Percentiles rank a stretch among this genome's conserved stretches.
phyloP scores from a whole-genome alignment of 1,140 invertebrate genomes.

The Brachionus angularis region DNA sequence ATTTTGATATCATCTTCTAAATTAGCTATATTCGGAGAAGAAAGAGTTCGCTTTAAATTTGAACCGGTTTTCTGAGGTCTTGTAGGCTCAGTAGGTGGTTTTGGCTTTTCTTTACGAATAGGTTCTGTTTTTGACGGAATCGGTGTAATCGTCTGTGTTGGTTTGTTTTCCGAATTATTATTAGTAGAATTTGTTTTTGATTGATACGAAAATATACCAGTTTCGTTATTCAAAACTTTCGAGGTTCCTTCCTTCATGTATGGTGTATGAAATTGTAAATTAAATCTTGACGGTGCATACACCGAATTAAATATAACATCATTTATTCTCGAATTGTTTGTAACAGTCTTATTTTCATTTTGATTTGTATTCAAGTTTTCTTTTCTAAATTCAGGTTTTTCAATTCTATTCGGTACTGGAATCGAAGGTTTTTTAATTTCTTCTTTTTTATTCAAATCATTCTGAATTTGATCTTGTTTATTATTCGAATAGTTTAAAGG shows the following conservation, averaged over 20 bases:
- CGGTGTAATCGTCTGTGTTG: not conserved
- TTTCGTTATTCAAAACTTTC: constrained; percentile 21
- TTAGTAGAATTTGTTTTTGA: too few relatives aligned
- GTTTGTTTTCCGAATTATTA: constrained; percentile 7
- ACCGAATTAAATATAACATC: constrained; percentile 12
- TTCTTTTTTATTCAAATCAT: not conserved
- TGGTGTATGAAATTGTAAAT: not conserved
- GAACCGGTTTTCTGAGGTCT: not conserved
- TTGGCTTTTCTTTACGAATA: not conserved
- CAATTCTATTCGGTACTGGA: not conserved
- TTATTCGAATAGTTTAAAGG: not conserved
- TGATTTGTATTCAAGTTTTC: not conserved
- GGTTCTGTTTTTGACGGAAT: constrained; percentile 6
- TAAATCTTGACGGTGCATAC: constrained; percentile 2
- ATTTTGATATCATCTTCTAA: not conserved
- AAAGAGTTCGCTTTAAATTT: constrained; percentile 31
- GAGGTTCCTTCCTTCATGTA: constrained; percentile 22
- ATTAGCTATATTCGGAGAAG: constrained; percentile 25
- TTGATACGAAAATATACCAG: constrained; percentile 11
- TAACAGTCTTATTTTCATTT: too few relatives aligned
- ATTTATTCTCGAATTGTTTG: too few relatives aligned
- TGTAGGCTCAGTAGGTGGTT: not conserved
- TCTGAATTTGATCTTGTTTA: not conserved
- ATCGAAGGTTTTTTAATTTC: not conserved
- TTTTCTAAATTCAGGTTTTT: not conserved